These are phyloP conservation scores for Pygmarrhopalites habei DNA, from an alignment of 1,140 invertebrate species.

Conservation along the genomic window DNA sequence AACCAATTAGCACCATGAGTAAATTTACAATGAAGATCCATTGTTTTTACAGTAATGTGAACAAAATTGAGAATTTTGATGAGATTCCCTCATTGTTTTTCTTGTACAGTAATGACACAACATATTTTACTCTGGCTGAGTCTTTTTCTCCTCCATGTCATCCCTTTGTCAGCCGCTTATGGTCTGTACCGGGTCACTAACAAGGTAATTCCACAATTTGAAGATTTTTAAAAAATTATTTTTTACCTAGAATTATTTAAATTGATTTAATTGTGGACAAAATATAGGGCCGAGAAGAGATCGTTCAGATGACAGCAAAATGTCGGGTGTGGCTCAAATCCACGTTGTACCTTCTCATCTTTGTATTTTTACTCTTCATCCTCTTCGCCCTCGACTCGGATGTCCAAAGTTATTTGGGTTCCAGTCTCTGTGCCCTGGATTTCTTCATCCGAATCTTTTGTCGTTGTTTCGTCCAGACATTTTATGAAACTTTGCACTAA, in stretches of 20 bases:
- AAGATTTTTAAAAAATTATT: not conserved
- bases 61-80: too few relatives aligned
- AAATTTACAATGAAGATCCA: too few relatives aligned
- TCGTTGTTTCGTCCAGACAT: slow-evolving; percentile 2
- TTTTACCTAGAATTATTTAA: not conserved
- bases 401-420: slow-evolving; percentile 2
- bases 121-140: slow-evolving; percentile 1
- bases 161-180: slow-evolving; percentile 1
- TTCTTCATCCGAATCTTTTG: not conserved
- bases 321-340: slow-evolving; percentile 3
- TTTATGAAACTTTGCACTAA: not conserved
- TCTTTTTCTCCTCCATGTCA: slow-evolving; percentile 1
- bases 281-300: slow-evolving; percentile 1
- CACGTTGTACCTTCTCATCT: not conserved
- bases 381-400: slow-evolving; percentile 4
- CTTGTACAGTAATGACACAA: not conserved
- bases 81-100: not conserved
- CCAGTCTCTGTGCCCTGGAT: slow-evolving; percentile 1
- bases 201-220: not conserved
- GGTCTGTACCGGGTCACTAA: not conserved
- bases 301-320: not conserved
- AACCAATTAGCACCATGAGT: not conserved
- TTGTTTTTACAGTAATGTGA: too few relatives aligned
- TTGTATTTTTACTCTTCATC: not conserved
- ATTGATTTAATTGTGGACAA: not conserved